Conservation (phyloP, 2,888 invertebrate species). For the Lamellibrachia columna region DNA sequence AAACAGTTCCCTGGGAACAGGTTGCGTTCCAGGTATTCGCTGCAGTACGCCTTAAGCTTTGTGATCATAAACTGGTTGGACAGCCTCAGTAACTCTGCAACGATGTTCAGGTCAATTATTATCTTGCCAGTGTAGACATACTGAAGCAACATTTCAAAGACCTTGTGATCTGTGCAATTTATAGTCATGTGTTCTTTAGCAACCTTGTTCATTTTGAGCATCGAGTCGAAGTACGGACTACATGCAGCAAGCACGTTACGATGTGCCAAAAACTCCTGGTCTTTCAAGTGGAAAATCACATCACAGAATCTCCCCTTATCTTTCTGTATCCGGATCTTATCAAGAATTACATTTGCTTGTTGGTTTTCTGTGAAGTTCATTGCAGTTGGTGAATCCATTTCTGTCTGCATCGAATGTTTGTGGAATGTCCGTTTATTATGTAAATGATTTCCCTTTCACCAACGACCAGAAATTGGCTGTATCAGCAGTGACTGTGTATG, state of each 20-base stretch:
- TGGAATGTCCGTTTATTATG: no score
- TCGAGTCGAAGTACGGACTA: constrained; percentile 39
- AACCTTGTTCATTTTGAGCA: constrained; percentile 32
- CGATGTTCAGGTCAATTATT: constrained; percentile 72
- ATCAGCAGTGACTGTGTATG: background rate
- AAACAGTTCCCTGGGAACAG: constrained; percentile 74
- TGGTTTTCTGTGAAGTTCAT: constrained; percentile 36
- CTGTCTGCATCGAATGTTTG: background rate
- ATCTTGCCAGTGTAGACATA: constrained; percentile 76
- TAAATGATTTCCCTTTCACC: background rate
- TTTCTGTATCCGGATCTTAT: constrained; percentile 30
- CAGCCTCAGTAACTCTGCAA: constrained; percentile 72
- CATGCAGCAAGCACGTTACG: constrained; percentile 40
- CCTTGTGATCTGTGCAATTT: constrained; percentile 68
- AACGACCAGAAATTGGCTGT: background rate
- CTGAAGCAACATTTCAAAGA: constrained; percentile 72
- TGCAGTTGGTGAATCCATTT: constrained; percentile 18
- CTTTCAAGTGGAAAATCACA: constrained; percentile 33
- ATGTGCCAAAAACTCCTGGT: constrained; percentile 31
- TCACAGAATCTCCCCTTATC: constrained; percentile 37
- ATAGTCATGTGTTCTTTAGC: constrained; percentile 29
- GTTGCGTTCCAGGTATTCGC: constrained; percentile 74
- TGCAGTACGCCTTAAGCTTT: constrained; percentile 72
- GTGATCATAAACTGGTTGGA: constrained; percentile 74
- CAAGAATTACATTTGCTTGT: constrained; percentile 27